Evolutionary conservation across 1,140 invertebrate genomes (phyloP), one percentile per base, ranked within the genome.

Genomic region (Stegodyphus mimosarum): DNA sequence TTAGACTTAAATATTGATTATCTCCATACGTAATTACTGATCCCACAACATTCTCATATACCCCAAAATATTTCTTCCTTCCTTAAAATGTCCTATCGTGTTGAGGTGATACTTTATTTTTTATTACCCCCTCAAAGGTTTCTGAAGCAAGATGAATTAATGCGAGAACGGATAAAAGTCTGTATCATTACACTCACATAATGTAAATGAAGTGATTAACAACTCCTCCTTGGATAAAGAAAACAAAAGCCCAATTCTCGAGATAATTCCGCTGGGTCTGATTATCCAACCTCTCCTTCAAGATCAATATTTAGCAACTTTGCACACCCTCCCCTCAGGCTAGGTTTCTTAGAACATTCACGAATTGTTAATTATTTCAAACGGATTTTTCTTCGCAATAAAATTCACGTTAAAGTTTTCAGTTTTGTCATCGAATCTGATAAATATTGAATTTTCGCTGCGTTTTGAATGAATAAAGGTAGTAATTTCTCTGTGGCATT

Each of bases 191-290:
- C 67, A 49, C 76, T 69, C 50, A 64, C 53, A 66, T 49, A 78
- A 78, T 78, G 67, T 69, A 78, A 69, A 78, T 78, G 76, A 67
- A 78, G 64, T 78, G 50, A 78, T 78, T 78, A 78, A 78, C 64
- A 69, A 69, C n/a, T 76, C 52, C 9, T 64, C 53, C 15, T 6
- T 13, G 52, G 50, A 13, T 18, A 53, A 64, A 53, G 52, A 74
- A 76, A 76, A 33, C 11, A 17, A 78, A 67, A 52, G 50, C 48
- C 64, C 74, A 64, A 76, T 76, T 69, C 76, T 51, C 52, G 18
- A 49, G n/a, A 78, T 67, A 69, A 78, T 69, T 78, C 50, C 18
- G 48, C 73, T 11, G 6, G 55, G 33, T 64, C 76, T 51, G 74
- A 76, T 76, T 60, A 9, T 67, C 7, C n/a, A 67, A 67, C 66